Evolutionary conservation across 2,888 invertebrate species (phyloP).

Genomic region (Tetranychus truncatus): DNA sequence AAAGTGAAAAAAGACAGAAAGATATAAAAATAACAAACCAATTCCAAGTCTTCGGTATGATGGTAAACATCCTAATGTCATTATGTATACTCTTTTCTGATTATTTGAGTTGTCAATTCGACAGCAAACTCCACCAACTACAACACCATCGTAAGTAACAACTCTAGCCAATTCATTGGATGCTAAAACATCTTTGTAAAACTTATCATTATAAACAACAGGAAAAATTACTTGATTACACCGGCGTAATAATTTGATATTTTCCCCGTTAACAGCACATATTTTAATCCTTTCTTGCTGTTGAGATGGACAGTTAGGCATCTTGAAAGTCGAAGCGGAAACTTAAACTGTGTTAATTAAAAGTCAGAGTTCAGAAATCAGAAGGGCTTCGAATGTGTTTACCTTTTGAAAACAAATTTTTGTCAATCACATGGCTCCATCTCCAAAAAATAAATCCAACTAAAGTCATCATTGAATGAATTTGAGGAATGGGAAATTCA

Average conservation of each 20-base stretch:
- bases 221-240: conserved; percentile 95
- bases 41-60: conserved; percentile 77
- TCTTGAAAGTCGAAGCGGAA: too few species aligned
- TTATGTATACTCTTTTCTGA: conserved; percentile 68
- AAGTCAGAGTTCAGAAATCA: too few species aligned
- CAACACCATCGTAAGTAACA: conserved; percentile 98
- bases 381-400: not conserved
- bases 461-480: too few species aligned
- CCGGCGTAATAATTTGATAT: conserved; percentile 90
- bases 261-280: conserved; percentile 32
- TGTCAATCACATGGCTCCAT: not conserved
- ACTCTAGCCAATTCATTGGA: conserved; percentile 32
- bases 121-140: conserved; percentile 97
- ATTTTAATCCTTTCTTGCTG: too few species aligned
- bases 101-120: conserved; percentile 80
- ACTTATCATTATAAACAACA: conserved; percentile 96
- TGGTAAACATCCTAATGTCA: conserved; percentile 94
- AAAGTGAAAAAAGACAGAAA: conserved; percentile 14
- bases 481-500: too few species aligned
- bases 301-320: too few species aligned
- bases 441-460: too few species aligned
- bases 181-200: conserved; percentile 94
- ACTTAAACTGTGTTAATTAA: too few species aligned
- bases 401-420: not conserved
- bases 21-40: not conserved